Conservation (phyloP, 2,113 vertebrate species). For the Gracilinanus agilis region DNA sequence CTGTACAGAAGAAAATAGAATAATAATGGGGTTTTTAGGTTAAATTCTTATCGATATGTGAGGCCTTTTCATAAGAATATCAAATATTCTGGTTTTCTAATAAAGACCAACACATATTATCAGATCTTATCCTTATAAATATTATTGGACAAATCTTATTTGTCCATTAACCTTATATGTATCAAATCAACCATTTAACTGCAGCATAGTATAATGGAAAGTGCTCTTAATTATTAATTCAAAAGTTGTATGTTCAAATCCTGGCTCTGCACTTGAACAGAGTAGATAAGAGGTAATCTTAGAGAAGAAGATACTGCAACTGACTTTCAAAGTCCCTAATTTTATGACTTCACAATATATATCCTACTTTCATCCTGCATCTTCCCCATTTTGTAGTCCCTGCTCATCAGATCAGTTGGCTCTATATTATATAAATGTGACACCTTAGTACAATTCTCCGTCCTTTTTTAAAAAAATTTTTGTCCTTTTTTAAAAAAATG, state of each 20-base stretch:
- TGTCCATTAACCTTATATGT: too few relatives aligned
- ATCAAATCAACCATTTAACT: not conserved
- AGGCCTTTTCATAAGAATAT: slow-evolving; percentile 29
- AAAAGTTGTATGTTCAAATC: not conserved
- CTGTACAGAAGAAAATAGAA: not conserved
- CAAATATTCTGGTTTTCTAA: not conserved
- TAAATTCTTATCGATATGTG: slow-evolving; percentile 7
- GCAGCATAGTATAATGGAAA: not conserved
- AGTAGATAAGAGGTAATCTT: not conserved
- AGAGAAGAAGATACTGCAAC: not conserved
- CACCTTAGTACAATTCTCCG: not conserved
- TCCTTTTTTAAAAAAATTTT: not conserved
- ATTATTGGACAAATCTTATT: not conserved
- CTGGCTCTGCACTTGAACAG: not conserved
- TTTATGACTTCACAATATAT: not conserved
- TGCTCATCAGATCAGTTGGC: not conserved
- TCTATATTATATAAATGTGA: not conserved
- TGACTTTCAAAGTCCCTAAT: not conserved
- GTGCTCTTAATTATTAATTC: not conserved
- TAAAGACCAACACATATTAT: slow-evolving; percentile 36
- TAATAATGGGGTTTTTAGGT: slow-evolving; percentile 50
- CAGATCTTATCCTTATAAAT: not conserved
- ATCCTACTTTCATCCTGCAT: too few relatives aligned
- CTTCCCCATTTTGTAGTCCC: too few relatives aligned
- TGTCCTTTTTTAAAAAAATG: not conserved